Conservation (phyloP, 2,797 vertebrate species). For the Muscicapa comitata region DNA sequence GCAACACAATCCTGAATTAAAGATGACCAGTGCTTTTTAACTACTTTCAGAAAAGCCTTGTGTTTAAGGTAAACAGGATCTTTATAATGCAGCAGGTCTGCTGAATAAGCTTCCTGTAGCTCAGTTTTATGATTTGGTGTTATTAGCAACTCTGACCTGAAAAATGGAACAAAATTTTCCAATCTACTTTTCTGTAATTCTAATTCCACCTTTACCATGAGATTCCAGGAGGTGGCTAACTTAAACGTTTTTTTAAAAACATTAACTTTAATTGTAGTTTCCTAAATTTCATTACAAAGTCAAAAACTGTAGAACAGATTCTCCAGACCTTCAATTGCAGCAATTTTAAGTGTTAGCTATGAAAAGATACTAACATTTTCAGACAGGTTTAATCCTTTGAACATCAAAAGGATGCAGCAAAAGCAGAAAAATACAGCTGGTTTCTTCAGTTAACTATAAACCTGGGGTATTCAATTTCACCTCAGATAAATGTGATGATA, state of each 20-base stretch:
- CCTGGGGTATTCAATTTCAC: background rate
- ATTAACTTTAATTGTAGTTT: background rate
- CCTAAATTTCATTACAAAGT: background rate
- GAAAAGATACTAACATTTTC: background rate
- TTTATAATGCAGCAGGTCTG: background rate
- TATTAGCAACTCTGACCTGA: background rate
- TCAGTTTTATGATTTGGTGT: background rate
- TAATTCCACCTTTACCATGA: background rate
- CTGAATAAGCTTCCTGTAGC: background rate
- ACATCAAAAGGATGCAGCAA: background rate
- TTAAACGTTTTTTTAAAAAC: background rate
- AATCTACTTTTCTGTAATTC: background rate
- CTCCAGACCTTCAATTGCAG: background rate
- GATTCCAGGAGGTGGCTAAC: background rate
- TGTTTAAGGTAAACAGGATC: background rate
- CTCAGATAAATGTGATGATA: background rate
- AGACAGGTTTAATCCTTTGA: background rate
- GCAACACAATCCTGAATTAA: background rate
- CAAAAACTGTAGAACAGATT: background rate
- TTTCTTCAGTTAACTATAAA: background rate
- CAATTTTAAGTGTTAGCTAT: background rate
- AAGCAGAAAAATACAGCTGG: background rate
- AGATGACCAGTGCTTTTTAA: background rate
- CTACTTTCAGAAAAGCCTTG: background rate
- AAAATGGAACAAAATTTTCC: background rate